phyloP scores from a whole-genome alignment of 2,888 invertebrate species.

The Melipona beecheii region DNA sequence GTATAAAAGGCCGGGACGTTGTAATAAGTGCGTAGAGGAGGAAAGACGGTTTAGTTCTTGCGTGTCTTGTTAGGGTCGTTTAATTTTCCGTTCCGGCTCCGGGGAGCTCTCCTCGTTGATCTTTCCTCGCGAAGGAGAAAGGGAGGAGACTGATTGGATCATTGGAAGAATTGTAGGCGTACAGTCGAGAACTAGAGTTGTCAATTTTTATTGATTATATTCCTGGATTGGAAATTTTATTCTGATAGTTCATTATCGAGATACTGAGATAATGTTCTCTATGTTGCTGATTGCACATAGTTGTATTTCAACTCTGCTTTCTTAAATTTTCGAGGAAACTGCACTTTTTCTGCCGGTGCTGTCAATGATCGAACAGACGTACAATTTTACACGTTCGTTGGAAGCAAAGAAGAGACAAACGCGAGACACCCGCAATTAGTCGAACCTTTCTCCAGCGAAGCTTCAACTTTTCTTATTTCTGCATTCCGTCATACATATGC shows the following conservation, averaged over 20 bases:
- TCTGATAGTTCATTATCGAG: background rate
- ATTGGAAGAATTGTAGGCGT: background rate
- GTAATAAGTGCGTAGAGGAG: background rate
- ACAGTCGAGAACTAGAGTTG: background rate
- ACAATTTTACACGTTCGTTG: background rate
- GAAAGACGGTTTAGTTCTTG: background rate
- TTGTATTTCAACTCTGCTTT: too few relatives aligned
- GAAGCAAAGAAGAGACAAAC: background rate
- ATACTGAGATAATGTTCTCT: background rate
- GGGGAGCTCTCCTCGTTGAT: background rate
- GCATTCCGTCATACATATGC: constrained; percentile 32
- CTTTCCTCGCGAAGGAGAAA: background rate
- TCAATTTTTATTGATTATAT: background rate
- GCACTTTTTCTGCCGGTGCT: too few relatives aligned
- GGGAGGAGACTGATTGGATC: background rate
- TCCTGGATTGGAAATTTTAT: background rate
- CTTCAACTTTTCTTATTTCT: constrained; percentile 19
- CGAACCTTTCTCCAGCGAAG: background rate
- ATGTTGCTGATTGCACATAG: too few relatives aligned
- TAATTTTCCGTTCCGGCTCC: background rate
- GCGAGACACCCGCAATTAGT: background rate
- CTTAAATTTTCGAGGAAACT: too few relatives aligned
- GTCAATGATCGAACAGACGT: background rate
- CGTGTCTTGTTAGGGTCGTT: background rate
- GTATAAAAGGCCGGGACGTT: background rate